These are phyloP conservation scores for Ariolimax columbianus DNA, from an alignment of 2,888 invertebrate genomes.

Conservation along the genomic window DNA sequence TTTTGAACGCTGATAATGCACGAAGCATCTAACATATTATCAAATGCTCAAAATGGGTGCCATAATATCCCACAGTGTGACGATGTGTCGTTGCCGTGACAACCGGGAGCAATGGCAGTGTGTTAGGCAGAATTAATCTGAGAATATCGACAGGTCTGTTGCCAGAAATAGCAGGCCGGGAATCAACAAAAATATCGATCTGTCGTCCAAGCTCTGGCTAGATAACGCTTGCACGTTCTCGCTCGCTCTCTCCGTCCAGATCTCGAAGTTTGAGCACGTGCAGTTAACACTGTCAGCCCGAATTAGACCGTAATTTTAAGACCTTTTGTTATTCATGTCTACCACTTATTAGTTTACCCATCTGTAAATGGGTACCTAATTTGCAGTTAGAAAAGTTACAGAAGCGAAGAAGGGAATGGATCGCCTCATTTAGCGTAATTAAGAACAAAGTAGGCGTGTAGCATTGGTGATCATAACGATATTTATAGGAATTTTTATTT, in stretches of 20 bases:
- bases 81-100: conserved; percentile 20
- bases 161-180: not conserved
- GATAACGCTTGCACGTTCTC: not conserved
- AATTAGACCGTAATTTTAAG: not conserved
- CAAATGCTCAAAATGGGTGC: not conserved
- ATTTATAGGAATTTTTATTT: too few species aligned
- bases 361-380: too few species aligned
- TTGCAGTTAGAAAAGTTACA: too few species aligned
- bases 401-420: too few species aligned
- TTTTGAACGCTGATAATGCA: too few species aligned
- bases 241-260: too few species aligned
- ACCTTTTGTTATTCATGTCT: too few species aligned
- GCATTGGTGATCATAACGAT: too few species aligned
- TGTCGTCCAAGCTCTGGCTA: not conserved
- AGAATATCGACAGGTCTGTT: conserved; percentile 1
- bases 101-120: not conserved
- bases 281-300: not conserved
- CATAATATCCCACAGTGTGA: not conserved
- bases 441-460: too few species aligned
- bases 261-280: not conserved
- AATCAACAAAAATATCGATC: not conserved
- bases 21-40: too few species aligned
- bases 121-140: not conserved
- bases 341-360: too few species aligned
- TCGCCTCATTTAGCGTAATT: too few species aligned